These are phyloP conservation scores for Sitta carolinensis DNA, from an alignment of 2,797 vertebrate genomes.

Conservation along the genomic window DNA sequence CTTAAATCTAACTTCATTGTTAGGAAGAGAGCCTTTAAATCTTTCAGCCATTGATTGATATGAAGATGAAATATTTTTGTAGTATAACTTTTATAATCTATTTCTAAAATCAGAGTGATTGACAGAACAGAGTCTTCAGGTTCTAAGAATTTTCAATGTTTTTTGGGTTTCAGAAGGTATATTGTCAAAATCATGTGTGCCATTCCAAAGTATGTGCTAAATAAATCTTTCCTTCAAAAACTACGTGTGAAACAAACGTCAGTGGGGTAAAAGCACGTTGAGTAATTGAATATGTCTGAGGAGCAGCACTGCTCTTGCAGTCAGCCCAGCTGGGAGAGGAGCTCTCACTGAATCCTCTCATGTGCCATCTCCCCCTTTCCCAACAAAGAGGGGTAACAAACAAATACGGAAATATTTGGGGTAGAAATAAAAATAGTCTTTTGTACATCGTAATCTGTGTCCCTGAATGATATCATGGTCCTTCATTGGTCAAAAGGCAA, in stretches of 20 bases:
- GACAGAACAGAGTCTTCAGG: slow-evolving; percentile 32
- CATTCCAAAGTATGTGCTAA: slow-evolving; percentile 59
- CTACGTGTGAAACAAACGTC: background rate
- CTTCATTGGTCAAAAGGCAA: background rate
- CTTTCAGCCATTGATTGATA: slow-evolving; percentile 61
- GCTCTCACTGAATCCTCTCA: background rate
- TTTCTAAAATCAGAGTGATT: slow-evolving; percentile 50
- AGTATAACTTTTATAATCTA: slow-evolving; percentile 62
- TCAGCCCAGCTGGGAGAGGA: background rate
- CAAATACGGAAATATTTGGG: slow-evolving; percentile 32
- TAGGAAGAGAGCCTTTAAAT: slow-evolving; percentile 43
- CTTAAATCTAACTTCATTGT: background rate
- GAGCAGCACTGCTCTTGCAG: background rate
- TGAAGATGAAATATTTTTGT: slow-evolving; percentile 62
- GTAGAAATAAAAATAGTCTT: slow-evolving; percentile 34
- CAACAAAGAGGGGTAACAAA: background rate
- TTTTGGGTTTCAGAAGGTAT: slow-evolving; percentile 12
- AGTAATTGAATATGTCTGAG: background rate
- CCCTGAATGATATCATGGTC: slow-evolving; percentile 38
- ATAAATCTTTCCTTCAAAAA: slow-evolving; percentile 20
- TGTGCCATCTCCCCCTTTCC: background rate
- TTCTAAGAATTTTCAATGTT: slow-evolving; percentile 21
- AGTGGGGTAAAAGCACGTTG: background rate
- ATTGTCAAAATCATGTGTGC: slow-evolving; percentile 46
- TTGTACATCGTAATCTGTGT: slow-evolving; percentile 41